A percentile compares a stretch with the other conserved stretches of the same genome.
Evolutionary conservation across 2,113 vertebrate genomes (phyloP).

Genomic region (Channa maculata): DNA sequence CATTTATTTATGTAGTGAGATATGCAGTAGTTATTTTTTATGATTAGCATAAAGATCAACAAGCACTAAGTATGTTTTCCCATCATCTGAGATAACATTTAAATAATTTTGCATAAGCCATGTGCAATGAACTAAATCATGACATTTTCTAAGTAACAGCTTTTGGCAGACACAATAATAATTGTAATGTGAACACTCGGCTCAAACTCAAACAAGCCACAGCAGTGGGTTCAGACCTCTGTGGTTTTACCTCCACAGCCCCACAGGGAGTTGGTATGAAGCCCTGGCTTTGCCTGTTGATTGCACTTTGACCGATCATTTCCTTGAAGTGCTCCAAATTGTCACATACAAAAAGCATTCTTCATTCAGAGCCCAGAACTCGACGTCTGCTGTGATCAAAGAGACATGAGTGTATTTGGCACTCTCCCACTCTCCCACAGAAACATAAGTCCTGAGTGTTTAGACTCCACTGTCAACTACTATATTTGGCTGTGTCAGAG

Average conservation of each 20-base stretch:
- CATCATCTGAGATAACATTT: constrained; percentile 13
- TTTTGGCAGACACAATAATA: constrained; percentile 9
- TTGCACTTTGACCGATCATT: constrained; percentile 82
- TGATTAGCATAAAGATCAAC: constrained; percentile 2
- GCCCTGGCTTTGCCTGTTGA: constrained; percentile 71
- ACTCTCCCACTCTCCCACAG: constrained; percentile 46
- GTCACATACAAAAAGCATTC: constrained; percentile 79
- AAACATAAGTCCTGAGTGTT: constrained; percentile 64
- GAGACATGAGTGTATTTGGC: constrained; percentile 57
- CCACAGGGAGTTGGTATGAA: constrained; percentile 67
- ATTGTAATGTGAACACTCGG: constrained; percentile 5
- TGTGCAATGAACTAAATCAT: constrained; percentile 33
- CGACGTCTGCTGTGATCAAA: constrained; percentile 56
- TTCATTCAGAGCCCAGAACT: constrained; percentile 56
- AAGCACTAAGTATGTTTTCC: constrained; percentile 18
- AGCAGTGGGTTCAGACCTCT: constrained; percentile 24
- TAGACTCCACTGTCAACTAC: constrained; percentile 48
- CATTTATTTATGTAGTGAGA: too few species aligned
- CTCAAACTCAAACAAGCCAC: constrained; percentile 30
- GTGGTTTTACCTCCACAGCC: constrained; percentile 71
- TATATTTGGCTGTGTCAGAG: constrained; percentile 34
- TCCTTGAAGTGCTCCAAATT: constrained; percentile 76
- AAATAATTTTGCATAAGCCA: constrained; percentile 7
- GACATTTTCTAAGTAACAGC: constrained; percentile 10
- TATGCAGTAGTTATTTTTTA: background rate